These are phyloP conservation scores for Manis crassicaudata DNA, from an alignment of 2,797 vertebrate genomes.

Conservation along the genomic window DNA sequence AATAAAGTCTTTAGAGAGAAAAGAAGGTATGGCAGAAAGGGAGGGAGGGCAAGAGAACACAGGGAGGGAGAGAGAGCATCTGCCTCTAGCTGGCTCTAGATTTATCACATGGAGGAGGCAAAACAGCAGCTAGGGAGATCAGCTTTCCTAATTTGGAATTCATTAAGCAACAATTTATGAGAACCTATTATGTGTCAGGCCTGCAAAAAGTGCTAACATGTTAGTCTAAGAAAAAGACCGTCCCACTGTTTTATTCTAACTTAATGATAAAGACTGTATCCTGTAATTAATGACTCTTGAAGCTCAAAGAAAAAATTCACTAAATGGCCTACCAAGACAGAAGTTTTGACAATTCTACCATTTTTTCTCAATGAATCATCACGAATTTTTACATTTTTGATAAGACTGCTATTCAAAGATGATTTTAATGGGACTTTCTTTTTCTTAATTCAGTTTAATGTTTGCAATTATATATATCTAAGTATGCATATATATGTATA, in stretches of 20 bases:
- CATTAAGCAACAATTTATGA: background rate
- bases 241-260: background rate
- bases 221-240: background rate
- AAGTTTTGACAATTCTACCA: background rate
- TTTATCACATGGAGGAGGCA: background rate
- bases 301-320: background rate
- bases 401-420: background rate
- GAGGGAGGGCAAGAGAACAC: background rate
- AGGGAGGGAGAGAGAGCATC: background rate
- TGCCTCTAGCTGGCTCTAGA: background rate
- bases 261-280: background rate
- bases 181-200: background rate
- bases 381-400: background rate
- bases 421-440: background rate
- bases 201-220: background rate
- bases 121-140: background rate
- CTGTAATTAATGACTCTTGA: background rate
- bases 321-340: background rate
- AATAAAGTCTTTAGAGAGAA: background rate
- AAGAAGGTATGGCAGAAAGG: background rate
- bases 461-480: background rate
- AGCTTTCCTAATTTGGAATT: background rate
- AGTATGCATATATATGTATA: background rate
- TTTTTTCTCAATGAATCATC: background rate
- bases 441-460: background rate